Evolutionary conservation across 2,888 invertebrate genomes (phyloP).

Genomic region (Erpobdella octoculata): DNA sequence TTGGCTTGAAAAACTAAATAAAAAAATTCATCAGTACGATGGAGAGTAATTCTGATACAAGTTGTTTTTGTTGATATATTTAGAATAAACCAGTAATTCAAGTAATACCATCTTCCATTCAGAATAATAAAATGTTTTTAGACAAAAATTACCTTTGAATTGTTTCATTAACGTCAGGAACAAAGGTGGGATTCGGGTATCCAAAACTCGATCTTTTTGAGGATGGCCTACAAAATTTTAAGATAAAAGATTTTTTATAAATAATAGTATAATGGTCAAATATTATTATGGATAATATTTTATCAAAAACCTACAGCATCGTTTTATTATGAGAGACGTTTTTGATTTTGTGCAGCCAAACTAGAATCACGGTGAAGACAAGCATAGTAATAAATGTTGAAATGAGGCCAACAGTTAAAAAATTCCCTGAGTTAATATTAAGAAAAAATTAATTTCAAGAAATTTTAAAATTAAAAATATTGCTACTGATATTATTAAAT

Average conservation of each 20-base stretch:
- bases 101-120: too few species aligned
- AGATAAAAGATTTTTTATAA: neutral
- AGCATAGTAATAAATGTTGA: neutral
- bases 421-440: neutral
- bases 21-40: too few species aligned
- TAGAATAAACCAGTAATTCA: too few species aligned
- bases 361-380: neutral
- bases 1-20: too few species aligned
- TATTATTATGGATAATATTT: neutral
- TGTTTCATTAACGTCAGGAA: neutral
- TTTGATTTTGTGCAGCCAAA: neutral
- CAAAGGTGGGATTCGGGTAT: conserved; percentile 15
- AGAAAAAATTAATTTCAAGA: neutral
- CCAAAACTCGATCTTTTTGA: conserved; percentile 10
- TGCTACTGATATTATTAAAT: too few species aligned
- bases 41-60: too few species aligned
- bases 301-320: neutral
- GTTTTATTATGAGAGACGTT: neutral
- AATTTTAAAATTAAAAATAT: neutral
- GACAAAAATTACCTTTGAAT: neutral
- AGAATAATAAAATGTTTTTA: too few species aligned
- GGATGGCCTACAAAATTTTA: conserved; percentile 2
- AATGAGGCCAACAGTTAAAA: neutral
- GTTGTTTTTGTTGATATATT: too few species aligned
- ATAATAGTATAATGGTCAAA: neutral